These are phyloP conservation scores for Diarsia brunnea DNA, from an alignment of 2,888 invertebrate genomes.

Conservation along the genomic window DNA sequence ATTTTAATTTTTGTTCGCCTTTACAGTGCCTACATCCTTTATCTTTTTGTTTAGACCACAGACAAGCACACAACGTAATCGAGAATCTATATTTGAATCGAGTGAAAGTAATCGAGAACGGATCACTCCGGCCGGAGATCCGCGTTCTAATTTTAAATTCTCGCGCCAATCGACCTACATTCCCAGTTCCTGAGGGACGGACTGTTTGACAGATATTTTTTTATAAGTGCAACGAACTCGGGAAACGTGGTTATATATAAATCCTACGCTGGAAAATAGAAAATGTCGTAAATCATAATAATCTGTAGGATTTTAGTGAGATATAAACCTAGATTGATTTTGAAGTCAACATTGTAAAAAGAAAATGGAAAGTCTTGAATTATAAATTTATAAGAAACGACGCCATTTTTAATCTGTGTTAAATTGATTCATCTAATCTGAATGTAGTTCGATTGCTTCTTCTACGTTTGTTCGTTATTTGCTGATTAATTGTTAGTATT, in stretches of 20 bases:
- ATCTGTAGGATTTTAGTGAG: conserved; percentile 17
- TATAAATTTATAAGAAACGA: not conserved
- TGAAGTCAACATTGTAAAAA: conserved; percentile 15
- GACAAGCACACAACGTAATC: conserved; percentile 32
- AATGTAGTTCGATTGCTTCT: conserved; percentile 2
- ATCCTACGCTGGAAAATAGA: conserved; percentile 25
- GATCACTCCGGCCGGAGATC: conserved; percentile 62
- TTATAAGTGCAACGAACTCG: conserved; percentile 54
- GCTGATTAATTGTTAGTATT: not conserved
- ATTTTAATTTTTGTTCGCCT: not conserved
- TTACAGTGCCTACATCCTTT: not conserved
- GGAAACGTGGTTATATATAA: conserved; percentile 36
- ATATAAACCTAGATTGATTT: conserved; percentile 35
- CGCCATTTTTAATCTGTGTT: conserved; percentile 15
- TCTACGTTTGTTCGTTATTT: not conserved
- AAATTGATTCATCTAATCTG: conserved; percentile 9
- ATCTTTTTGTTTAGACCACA: conserved; percentile 7
- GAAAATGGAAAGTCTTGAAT: conserved; percentile 17
- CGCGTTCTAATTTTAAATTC: conserved; percentile 75
- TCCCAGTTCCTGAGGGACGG: conserved; percentile 63
- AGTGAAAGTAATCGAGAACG: conserved; percentile 65
- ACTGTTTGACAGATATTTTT: conserved; percentile 54
- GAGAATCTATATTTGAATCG: conserved; percentile 54
- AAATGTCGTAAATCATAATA: conserved; percentile 32
- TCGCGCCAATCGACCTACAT: conserved; percentile 76